These are phyloP conservation scores for Anthopleura sola DNA, from an alignment of 64 coral and sea anemone genomes.

Conservation along the genomic window DNA sequence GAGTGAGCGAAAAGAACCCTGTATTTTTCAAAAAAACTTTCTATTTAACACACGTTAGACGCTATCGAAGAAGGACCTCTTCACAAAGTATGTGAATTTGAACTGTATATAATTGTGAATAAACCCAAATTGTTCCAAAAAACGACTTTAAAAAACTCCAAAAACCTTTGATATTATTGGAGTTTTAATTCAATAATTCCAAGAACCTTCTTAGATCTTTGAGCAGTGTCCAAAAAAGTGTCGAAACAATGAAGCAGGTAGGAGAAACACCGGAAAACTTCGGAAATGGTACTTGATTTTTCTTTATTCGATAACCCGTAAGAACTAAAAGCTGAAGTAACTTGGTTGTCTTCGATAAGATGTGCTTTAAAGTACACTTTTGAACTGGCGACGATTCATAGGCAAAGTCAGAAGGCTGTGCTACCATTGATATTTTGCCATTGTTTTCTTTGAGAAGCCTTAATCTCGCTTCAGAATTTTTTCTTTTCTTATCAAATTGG, in stretches of 20 bases:
- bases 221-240: constrained; percentile 9
- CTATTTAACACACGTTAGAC: neutral
- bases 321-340: constrained; percentile 13
- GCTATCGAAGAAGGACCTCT: neutral
- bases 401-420: neutral
- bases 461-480: constrained; percentile 19
- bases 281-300: constrained; percentile 17
- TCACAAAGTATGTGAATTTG: neutral
- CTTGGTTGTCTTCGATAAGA: constrained; percentile 12
- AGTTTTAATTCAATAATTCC: constrained; percentile 16
- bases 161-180: constrained; percentile 4
- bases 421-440: constrained; percentile 22
- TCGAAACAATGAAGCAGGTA: constrained; percentile 7
- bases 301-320: constrained; percentile 15
- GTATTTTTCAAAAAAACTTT: constrained; percentile 20
- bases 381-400: neutral
- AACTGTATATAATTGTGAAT: constrained; percentile 26
- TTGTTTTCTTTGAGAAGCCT: constrained; percentile 16
- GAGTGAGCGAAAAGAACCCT: neutral
- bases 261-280: constrained; percentile 25
- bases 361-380: constrained; percentile 7
- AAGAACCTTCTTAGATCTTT: constrained; percentile 9
- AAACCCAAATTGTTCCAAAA: constrained; percentile 12
- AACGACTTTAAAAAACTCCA: neutral
- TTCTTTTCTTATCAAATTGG: constrained; percentile 23